Evolutionary conservation across 2,888 invertebrate genomes (phyloP), one percentile per base, ranked within the genome.

Genomic region (Eilema caniola): DNA sequence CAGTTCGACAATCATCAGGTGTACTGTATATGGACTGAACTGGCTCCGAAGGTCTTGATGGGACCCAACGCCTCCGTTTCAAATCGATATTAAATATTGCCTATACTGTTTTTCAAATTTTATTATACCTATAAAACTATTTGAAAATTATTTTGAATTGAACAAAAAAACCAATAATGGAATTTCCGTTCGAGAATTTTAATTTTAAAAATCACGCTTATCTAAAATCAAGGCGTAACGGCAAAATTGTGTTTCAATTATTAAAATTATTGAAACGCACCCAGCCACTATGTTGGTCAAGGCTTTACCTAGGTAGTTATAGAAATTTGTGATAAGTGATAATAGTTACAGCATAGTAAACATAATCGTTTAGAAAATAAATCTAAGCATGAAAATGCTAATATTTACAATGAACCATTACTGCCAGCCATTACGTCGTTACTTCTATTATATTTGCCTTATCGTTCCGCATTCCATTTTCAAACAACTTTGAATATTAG

Each of bases 401-500:
- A 25, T 62, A 41, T 25, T 41, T 25, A 41, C 8, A 62, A 25
- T 20, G 20, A 62, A 41, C 62, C 16, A 53, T 53, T 53, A 53
- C 53, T n/a, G 53, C 53, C 53, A 53, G 53, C n/a, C 53, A 25
- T 41, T 62, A 41, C 62, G 25, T 41, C 24, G 20, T 41, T 41
- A 16, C 41, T 41, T 23, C 24, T n/a, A 25, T 16, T 31, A 41
- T 57, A 69, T 69, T 59, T 16, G 12, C 33, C 8, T 68, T 62
- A 37, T 56, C 57, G 67, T 60, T 69, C 60, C 47, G 20, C 62
- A 70, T 79, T 65, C 77, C 68, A 71, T 31, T 72, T 74, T 75
- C 66, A 72, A 82, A 75, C 73, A 66, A 62, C 71, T 72, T 66
- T 67, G 68, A 80, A 82, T 78, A 75, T 76, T 78, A 76, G 76